A percentile compares a stretch with the other conserved stretches of the same genome.
phyloP scores from a whole-genome alignment of 2,113 vertebrate species.

The Eurystomus gularis region DNA sequence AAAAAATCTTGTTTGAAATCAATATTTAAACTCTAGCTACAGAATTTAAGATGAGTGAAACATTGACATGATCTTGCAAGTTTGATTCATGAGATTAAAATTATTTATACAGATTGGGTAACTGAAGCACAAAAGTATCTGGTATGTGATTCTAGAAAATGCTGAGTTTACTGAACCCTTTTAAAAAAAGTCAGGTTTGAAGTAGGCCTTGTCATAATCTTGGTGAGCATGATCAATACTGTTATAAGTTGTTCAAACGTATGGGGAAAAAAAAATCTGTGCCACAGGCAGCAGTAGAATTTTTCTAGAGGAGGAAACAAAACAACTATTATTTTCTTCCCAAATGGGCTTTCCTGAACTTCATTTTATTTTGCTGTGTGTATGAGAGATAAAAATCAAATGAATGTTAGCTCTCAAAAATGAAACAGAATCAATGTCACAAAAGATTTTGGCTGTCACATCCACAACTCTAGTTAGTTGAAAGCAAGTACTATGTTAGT shows the following conservation, averaged over 20 bases:
- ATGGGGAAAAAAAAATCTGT: accelerated
- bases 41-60: not conserved
- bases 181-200: not conserved
- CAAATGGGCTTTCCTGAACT: not conserved
- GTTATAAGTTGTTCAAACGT: not conserved
- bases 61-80: not conserved
- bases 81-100: not conserved
- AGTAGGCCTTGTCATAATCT: not conserved
- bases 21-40: not conserved
- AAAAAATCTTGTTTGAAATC: not conserved
- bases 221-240: not conserved
- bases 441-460: not conserved
- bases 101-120: not conserved
- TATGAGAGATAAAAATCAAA: not conserved
- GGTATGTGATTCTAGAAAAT: not conserved
- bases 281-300: accelerated
- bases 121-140: not conserved
- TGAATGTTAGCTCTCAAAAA: not conserved
- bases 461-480: not conserved
- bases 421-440: not conserved
- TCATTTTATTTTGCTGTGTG: not conserved
- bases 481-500: too few relatives aligned
- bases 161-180: not conserved
- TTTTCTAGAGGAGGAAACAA: not conserved
- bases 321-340: not conserved